A percentile compares a stretch with the other conserved stretches of the same genome.
Evolutionary conservation across 2,113 vertebrate species (phyloP).

Genomic region (Prunella fulvescens): DNA sequence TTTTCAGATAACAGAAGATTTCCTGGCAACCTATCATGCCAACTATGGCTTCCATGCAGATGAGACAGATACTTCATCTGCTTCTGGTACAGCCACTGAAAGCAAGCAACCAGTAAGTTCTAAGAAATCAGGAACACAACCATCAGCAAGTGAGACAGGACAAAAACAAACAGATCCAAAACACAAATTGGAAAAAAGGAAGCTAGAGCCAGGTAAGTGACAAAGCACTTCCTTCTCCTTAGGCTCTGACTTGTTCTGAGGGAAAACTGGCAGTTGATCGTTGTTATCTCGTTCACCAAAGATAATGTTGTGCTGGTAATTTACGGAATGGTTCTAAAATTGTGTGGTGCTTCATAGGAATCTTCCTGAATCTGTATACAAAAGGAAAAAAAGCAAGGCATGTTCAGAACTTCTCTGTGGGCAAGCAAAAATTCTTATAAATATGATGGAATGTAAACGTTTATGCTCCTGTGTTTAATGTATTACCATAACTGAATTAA

Average conservation of each 20-base stretch:
- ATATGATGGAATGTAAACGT: neutral
- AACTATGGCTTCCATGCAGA: constrained; percentile 88
- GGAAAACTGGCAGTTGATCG: neutral
- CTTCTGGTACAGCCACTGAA: constrained; percentile 32
- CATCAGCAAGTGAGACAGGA: constrained; percentile 27
- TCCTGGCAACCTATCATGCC: constrained; percentile 91
- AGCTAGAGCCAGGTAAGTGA: constrained; percentile 82
- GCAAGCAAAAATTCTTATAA: neutral
- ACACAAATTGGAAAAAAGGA: constrained; percentile 88
- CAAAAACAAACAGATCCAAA: constrained; percentile 71
- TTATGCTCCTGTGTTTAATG: neutral
- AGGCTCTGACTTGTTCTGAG: neutral
- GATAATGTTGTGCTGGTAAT: neutral
- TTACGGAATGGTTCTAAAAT: neutral
- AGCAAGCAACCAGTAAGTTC: neutral
- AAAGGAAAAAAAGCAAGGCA: neutral
- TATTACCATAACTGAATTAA: neutral
- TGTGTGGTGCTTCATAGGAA: neutral
- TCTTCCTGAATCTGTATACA: neutral
- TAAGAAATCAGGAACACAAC: constrained; percentile 3
- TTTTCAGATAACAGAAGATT: constrained; percentile 92
- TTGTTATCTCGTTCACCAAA: neutral
- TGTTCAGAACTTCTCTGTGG: neutral
- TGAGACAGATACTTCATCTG: constrained; percentile 60
- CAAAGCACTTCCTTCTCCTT: neutral